Evolutionary conservation across 2,888 invertebrate genomes (phyloP).

Genomic region (Diloba caeruleocephala): DNA sequence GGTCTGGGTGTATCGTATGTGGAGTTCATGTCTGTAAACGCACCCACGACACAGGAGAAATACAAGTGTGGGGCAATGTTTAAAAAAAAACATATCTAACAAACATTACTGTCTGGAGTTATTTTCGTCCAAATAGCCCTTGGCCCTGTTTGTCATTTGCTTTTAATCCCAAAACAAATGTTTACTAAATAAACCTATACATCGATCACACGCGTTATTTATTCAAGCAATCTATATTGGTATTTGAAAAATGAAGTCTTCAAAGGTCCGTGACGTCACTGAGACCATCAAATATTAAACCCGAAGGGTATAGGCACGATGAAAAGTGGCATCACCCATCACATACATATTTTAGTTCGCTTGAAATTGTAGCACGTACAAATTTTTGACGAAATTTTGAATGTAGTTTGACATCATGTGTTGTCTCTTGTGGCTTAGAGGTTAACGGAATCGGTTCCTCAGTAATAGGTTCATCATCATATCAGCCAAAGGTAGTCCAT

Average conservation of each 20-base stretch:
- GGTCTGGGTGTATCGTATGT: no score
- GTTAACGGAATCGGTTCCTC: no score
- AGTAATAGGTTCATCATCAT: no score
- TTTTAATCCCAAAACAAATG: slow-evolving; percentile 4
- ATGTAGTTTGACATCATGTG: slow-evolving; percentile 20
- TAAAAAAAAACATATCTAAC: no score
- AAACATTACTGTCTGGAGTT: no score
- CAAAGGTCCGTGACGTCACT: slow-evolving; percentile 41
- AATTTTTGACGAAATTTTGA: slow-evolving; percentile 25
- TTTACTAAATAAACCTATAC: slow-evolving; percentile 8
- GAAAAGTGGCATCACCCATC: slow-evolving; percentile 47
- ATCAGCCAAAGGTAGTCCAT: no score
- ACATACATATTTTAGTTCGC: slow-evolving; percentile 48
- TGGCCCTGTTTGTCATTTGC: background rate
- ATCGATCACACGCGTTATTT: slow-evolving; percentile 38
- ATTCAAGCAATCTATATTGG: slow-evolving; percentile 43
- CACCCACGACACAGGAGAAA: no score
- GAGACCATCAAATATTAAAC: slow-evolving; percentile 50
- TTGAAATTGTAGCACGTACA: slow-evolving; percentile 36
- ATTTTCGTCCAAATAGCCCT: no score
- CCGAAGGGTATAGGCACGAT: slow-evolving; percentile 34
- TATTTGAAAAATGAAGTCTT: slow-evolving; percentile 45
- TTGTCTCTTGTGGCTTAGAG: background rate
- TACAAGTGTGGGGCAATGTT: no score
- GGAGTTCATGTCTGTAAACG: no score